Evolutionary conservation across 1,140 invertebrate genomes (phyloP).

Genomic region (Eciton burchellii): DNA sequence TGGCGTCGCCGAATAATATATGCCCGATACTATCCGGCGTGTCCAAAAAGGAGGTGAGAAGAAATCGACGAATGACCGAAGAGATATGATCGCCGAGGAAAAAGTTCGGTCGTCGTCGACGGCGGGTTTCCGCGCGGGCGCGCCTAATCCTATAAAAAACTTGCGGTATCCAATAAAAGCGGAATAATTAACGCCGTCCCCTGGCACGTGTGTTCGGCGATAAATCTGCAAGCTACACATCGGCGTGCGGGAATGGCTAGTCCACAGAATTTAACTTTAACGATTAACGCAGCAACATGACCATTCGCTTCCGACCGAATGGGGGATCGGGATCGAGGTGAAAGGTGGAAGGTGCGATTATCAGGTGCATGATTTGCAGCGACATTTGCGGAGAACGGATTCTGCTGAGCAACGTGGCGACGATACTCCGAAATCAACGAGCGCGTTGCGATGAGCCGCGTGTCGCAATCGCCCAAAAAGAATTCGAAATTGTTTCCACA

Average conservation of each 20-base stretch:
- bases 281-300: slow-evolving; percentile 58
- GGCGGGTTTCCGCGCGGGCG: slow-evolving; percentile 19
- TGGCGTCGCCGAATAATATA: slow-evolving; percentile 34
- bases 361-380: slow-evolving; percentile 18
- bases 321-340: slow-evolving; percentile 41
- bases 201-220: slow-evolving; percentile 37
- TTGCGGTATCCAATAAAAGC: slow-evolving; percentile 55
- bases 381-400: neutral
- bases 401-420: neutral
- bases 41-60: slow-evolving; percentile 19
- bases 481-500: neutral
- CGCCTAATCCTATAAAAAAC: slow-evolving; percentile 35
- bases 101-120: slow-evolving; percentile 11
- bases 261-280: slow-evolving; percentile 56
- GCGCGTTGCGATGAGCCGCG: neutral
- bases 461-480: neutral
- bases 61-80: slow-evolving; percentile 44
- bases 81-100: slow-evolving; percentile 51
- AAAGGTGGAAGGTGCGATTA: slow-evolving; percentile 26
- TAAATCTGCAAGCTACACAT: slow-evolving; percentile 62
- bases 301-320: slow-evolving; percentile 43
- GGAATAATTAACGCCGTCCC: slow-evolving; percentile 56
- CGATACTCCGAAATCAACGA: neutral
- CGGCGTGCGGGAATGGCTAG: slow-evolving; percentile 53
- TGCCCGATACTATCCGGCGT: slow-evolving; percentile 10